These are phyloP conservation scores for Macrostomum lignano DNA, from an alignment of 1,140 invertebrate genomes.

Conservation along the genomic window DNA sequence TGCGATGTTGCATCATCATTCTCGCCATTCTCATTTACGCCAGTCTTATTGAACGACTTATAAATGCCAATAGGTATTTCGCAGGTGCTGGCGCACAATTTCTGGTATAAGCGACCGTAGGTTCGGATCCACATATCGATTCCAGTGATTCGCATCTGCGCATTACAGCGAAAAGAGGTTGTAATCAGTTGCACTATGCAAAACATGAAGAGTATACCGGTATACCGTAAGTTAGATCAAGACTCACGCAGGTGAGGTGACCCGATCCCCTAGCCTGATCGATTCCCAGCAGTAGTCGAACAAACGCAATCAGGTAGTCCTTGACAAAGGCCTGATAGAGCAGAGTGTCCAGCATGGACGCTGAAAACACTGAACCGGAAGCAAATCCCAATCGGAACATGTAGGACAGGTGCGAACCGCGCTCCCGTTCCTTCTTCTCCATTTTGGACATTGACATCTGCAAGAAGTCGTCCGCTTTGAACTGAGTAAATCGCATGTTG, in stretches of 20 bases:
- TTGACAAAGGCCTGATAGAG: conserved; percentile 71
- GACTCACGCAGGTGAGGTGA: conserved; percentile 63
- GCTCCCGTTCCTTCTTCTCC: conserved; percentile 91
- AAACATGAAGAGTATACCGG: too few species aligned
- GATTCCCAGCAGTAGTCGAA: conserved; percentile 62
- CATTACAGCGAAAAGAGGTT: conserved; percentile 3
- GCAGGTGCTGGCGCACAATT: conserved; percentile 84
- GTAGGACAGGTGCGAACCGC: conserved; percentile 91
- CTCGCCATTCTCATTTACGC: conserved; percentile 3
- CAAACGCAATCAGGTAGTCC: conserved; percentile 88
- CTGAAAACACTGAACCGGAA: conserved; percentile 75
- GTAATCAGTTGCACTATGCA: too few species aligned
- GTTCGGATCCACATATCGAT: too few species aligned
- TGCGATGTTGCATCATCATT: conserved; percentile 6
- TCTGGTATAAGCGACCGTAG: too few species aligned
- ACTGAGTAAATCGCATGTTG: conserved; percentile 98
- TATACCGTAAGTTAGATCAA: too few species aligned
- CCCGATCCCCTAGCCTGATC: conserved; percentile 88
- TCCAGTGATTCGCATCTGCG: not conserved
- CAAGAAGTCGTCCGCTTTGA: conserved; percentile 77
- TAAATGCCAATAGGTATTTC: conserved; percentile 94
- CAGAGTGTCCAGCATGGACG: conserved; percentile 36
- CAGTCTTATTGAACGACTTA: conserved; percentile 15
- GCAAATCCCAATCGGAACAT: conserved; percentile 95
- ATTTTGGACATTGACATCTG: conserved; percentile 81